These are phyloP conservation scores for Stylophora pistillata DNA, from an alignment of 64 coral and sea anemone species.

Conservation along the genomic window DNA sequence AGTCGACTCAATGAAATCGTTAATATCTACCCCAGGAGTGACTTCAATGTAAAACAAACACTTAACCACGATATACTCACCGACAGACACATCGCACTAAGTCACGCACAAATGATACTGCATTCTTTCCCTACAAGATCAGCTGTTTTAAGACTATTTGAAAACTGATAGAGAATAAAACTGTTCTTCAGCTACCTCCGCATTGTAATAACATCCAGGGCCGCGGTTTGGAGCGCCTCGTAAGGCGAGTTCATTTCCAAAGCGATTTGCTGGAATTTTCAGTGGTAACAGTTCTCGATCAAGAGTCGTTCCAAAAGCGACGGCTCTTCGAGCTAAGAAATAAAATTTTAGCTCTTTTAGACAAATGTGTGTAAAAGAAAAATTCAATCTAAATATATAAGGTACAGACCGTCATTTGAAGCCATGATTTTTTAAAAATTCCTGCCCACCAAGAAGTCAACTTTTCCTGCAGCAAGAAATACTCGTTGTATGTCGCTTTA, in stretches of 20 bases:
- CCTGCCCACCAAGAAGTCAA: slow-evolving; percentile 3
- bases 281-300: slow-evolving; percentile 85
- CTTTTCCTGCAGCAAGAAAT: neutral
- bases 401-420: slow-evolving; percentile 16
- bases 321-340: slow-evolving; percentile 19
- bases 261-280: slow-evolving; percentile 78
- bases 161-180: neutral
- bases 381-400: neutral
- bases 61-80: no score
- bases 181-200: slow-evolving; percentile 54
- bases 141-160: neutral
- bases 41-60: no score
- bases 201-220: slow-evolving; percentile 94
- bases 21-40: no score
- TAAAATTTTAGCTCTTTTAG: neutral
- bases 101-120: neutral
- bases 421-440: neutral
- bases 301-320: slow-evolving; percentile 92
- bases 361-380: neutral
- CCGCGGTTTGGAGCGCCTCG: slow-evolving; percentile 78
- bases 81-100: no score
- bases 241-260: slow-evolving; percentile 78
- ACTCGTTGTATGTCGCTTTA: neutral
- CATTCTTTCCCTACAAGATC: neutral
- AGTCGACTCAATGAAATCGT: no score